phyloP scores from a whole-genome alignment of 2,888 invertebrate genomes.

The Lissonota sp. region DNA sequence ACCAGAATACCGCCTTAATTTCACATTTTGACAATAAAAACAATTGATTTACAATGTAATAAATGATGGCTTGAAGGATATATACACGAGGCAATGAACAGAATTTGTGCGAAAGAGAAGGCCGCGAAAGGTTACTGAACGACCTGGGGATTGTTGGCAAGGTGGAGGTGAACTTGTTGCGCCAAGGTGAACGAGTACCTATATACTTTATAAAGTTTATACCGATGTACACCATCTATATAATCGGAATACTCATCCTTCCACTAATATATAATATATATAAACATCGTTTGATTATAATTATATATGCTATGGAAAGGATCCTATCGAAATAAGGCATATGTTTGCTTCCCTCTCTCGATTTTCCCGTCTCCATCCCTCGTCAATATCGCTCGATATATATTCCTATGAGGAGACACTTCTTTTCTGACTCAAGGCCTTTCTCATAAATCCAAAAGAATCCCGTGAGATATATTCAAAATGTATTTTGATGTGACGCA shows the following conservation, averaged over 20 bases:
- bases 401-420: too few relatives aligned
- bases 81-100: background rate
- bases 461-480: too few relatives aligned
- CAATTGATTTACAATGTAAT: too few relatives aligned
- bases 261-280: background rate
- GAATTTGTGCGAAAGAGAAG: slow-evolving; percentile 14
- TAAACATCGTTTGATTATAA: background rate
- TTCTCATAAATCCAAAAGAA: too few relatives aligned
- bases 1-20: too few relatives aligned
- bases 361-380: too few relatives aligned
- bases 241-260: slow-evolving; percentile 34
- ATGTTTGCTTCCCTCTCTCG: too few relatives aligned
- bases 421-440: too few relatives aligned
- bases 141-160: slow-evolving; percentile 65
- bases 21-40: too few relatives aligned
- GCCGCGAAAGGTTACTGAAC: slow-evolving; percentile 65
- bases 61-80: background rate
- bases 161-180: slow-evolving; percentile 64
- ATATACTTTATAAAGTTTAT: background rate
- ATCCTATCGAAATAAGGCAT: background rate
- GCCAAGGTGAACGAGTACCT: slow-evolving; percentile 64
- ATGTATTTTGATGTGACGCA: too few relatives aligned
- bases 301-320: background rate
- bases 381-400: too few relatives aligned
- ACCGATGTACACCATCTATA: slow-evolving; percentile 5